Conservation (phyloP, 2,888 invertebrate genomes). For the Catocala nupta region DNA sequence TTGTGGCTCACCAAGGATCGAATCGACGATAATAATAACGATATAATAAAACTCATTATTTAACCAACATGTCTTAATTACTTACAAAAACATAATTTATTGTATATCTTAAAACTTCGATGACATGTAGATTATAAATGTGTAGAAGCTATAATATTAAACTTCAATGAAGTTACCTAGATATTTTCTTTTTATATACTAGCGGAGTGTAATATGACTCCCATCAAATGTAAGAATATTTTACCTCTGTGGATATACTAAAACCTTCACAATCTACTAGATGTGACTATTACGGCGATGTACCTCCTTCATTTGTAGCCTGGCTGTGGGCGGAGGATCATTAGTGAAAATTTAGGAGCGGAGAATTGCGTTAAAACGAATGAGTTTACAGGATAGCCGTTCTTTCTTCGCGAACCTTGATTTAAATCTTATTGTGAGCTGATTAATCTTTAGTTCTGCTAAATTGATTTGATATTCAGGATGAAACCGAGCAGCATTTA, state of each 20-base stretch:
- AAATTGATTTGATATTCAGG: not conserved
- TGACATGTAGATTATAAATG: too few relatives aligned
- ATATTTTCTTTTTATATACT: too few relatives aligned
- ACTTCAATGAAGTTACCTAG: too few relatives aligned
- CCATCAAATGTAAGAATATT: not conserved
- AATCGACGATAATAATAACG: too few relatives aligned
- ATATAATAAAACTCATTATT: too few relatives aligned
- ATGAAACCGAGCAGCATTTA: too few relatives aligned
- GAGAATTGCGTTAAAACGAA: conserved; percentile 7
- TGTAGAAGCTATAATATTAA: too few relatives aligned
- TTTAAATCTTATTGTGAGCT: conserved; percentile 13
- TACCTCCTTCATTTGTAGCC: conserved; percentile 21
- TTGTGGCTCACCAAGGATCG: too few relatives aligned
- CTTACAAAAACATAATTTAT: too few relatives aligned
- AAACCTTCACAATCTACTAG: conserved; percentile 2
- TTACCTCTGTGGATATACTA: not conserved
- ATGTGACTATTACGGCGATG: conserved; percentile 8
- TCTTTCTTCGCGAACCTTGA: conserved; percentile 10
- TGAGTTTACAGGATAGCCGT: conserved; percentile 4
- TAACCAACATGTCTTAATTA: too few relatives aligned
- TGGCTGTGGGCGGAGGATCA: conserved; percentile 11
- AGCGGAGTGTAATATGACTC: not conserved
- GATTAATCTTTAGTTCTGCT: not conserved
- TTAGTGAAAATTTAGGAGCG: conserved; percentile 18
- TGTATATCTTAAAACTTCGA: too few relatives aligned